Conservation (phyloP, 2,888 invertebrate genomes). For the Cosmorhoe ocellata region DNA sequence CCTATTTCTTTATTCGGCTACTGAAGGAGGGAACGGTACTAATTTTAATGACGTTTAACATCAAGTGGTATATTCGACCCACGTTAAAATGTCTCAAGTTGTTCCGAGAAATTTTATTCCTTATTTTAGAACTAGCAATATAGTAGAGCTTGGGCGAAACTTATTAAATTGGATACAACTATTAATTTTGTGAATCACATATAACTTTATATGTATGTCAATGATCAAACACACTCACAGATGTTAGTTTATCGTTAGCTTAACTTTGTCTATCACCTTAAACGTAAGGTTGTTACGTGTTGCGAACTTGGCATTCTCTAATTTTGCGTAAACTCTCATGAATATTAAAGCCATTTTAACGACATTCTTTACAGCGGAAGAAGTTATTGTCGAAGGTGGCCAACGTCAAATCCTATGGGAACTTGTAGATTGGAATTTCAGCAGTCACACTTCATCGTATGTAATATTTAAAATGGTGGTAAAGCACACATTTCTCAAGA, state of each 20-base stretch:
- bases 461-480: too few species aligned
- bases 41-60: slow-evolving; percentile 55
- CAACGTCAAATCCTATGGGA: slow-evolving; percentile 22
- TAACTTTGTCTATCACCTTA: slow-evolving; percentile 7
- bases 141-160: slow-evolving; percentile 11
- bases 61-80: slow-evolving; percentile 44
- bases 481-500: too few species aligned
- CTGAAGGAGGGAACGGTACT: slow-evolving; percentile 53
- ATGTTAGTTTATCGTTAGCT: too few species aligned
- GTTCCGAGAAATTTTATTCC: slow-evolving; percentile 26
- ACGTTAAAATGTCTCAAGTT: slow-evolving; percentile 31
- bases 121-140: slow-evolving; percentile 21
- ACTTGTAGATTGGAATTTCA: slow-evolving; percentile 3
- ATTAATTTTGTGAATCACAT: not conserved
- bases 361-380: slow-evolving; percentile 13
- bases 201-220: not conserved
- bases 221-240: too few species aligned
- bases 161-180: not conserved
- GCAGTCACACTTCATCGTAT: not conserved
- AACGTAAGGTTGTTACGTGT: slow-evolving; percentile 21
- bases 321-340: slow-evolving; percentile 16
- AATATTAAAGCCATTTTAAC: slow-evolving; percentile 23
- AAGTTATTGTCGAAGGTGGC: slow-evolving; percentile 14
- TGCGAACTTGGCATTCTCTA: slow-evolving; percentile 20
- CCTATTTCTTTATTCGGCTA: slow-evolving; percentile 66